A percentile compares a stretch with the other conserved stretches of the same genome.
Conservation (phyloP, 2,113 vertebrate species). For the Spermophilus dauricus region DNA sequence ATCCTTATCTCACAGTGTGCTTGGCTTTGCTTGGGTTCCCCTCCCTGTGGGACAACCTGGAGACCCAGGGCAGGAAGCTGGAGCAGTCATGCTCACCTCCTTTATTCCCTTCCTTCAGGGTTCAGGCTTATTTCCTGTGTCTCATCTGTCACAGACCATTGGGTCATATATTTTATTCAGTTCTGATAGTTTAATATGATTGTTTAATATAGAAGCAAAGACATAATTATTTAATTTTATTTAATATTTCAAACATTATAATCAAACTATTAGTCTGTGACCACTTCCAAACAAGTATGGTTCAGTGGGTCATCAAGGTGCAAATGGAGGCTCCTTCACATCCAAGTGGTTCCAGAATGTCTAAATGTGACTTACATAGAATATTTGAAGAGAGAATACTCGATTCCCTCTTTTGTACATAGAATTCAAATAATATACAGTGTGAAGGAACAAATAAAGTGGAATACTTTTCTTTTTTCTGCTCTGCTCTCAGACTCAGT, state of each 20-base stretch:
- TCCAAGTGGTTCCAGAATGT: neutral
- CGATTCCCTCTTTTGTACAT: neutral
- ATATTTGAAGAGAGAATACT: conserved; percentile 5
- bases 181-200: neutral
- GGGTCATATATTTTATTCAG: neutral
- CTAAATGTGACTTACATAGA: neutral
- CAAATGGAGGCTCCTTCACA: neutral
- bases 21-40: neutral
- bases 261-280: neutral
- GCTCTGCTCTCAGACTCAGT: neutral
- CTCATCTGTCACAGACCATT: neutral
- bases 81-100: neutral
- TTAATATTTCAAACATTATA: neutral
- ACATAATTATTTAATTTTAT: neutral
- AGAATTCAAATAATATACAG: neutral
- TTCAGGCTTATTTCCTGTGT: neutral
- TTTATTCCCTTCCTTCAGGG: neutral
- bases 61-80: neutral
- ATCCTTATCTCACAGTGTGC: neutral
- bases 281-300: neutral
- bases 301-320: neutral
- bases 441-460: neutral
- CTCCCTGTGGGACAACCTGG: neutral
- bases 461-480: neutral
- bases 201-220: neutral